Percentiles rank a stretch among this genome's conserved stretches.
Conservation (phyloP, 2,113 vertebrate genomes). For the Lophotis ruficrista region DNA sequence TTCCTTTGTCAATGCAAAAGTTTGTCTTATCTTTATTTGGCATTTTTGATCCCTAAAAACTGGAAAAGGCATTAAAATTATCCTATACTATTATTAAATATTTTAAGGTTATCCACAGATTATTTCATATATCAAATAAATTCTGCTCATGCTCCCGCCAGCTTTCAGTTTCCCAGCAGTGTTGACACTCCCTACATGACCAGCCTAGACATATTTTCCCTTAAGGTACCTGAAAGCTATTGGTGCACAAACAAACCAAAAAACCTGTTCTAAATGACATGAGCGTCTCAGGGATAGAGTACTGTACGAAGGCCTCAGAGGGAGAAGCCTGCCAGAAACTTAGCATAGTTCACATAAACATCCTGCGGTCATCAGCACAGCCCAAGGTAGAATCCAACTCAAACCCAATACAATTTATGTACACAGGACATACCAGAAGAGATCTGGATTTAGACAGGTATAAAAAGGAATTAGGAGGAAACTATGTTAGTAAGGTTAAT, state of each 20-base stretch:
- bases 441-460: slow-evolving; percentile 31
- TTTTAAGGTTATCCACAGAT: background rate
- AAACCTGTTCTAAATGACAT: background rate
- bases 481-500: background rate
- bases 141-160: background rate
- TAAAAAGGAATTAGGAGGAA: slow-evolving; percentile 38
- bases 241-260: background rate
- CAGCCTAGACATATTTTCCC: background rate
- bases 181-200: background rate
- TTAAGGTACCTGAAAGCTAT: background rate
- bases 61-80: background rate
- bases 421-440: slow-evolving; percentile 49
- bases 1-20: background rate
- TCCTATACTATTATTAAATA: background rate
- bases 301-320: background rate
- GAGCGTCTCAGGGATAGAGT: background rate
- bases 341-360: slow-evolving; percentile 30
- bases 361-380: background rate
- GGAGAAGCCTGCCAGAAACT: background rate
- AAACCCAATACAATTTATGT: slow-evolving; percentile 29
- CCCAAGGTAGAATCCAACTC: background rate
- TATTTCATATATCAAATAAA: background rate
- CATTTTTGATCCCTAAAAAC: background rate
- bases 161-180: background rate
- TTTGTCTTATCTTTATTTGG: background rate